phyloP scores from a whole-genome alignment of 2,888 invertebrate genomes.

The Cantharis rustica region DNA sequence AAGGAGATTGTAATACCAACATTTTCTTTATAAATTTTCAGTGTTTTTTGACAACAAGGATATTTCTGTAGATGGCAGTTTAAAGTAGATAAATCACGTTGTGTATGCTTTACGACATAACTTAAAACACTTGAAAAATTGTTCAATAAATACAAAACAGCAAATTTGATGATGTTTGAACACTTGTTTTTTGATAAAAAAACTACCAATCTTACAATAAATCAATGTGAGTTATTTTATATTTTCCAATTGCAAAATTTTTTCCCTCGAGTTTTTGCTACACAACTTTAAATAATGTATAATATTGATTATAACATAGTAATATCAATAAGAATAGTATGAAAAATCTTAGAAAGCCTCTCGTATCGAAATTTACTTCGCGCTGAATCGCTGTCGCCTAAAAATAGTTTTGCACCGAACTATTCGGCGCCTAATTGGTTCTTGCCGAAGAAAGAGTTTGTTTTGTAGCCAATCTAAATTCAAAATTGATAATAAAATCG shows the following conservation, averaged over 20 bases:
- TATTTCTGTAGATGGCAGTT: constrained; percentile 2
- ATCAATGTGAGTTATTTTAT: neutral
- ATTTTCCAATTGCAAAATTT: neutral
- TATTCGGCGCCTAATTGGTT: no score
- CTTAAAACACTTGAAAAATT: constrained; percentile 1
- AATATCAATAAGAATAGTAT: no score
- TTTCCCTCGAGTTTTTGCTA: neutral
- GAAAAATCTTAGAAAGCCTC: no score
- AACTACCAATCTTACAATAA: neutral
- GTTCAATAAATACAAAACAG: neutral
- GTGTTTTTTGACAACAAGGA: constrained; percentile 1
- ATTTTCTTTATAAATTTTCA: constrained; percentile 3
- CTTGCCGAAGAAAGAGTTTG: no score
- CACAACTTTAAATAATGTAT: no score
- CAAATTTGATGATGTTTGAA: neutral
- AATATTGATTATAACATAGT: no score
- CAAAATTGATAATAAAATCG: no score
- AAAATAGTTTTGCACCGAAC: no score
- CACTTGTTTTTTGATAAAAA: neutral
- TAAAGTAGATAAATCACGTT: constrained; percentile 3
- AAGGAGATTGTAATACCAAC: neutral
- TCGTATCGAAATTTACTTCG: no score
- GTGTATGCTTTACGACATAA: neutral
- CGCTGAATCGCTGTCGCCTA: no score
- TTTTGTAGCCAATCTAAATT: no score